Percentiles rank a stretch among this genome's conserved stretches.
Conservation (phyloP, 2,888 invertebrate species). For the Microplitis deprimator region DNA sequence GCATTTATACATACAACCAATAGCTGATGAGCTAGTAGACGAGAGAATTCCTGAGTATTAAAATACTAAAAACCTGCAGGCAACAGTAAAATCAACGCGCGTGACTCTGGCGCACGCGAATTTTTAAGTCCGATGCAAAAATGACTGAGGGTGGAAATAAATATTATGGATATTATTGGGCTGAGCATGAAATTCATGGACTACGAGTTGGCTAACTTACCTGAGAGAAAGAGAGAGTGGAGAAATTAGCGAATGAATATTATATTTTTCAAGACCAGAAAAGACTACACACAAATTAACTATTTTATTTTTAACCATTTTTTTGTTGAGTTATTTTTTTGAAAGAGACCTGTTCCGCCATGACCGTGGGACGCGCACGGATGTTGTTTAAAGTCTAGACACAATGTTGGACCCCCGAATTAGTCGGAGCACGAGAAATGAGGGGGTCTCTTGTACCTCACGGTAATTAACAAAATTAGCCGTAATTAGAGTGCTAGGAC, state of each 20-base stretch:
- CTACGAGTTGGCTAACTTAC: conserved; percentile 58
- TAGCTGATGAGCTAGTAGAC: conserved; percentile 21
- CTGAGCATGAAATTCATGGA: conserved; percentile 9
- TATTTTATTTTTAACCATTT: conserved; percentile 7
- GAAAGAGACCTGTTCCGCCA: conserved; percentile 31
- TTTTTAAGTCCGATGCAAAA: conserved; percentile 46
- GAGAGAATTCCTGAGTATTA: conserved; percentile 11
- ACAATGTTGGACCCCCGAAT: conserved; percentile 69
- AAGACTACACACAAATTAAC: no score
- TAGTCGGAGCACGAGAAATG: conserved; percentile 61
- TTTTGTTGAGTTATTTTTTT: conserved; percentile 2
- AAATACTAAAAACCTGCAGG: conserved; percentile 28
- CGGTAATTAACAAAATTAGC: conserved; percentile 70
- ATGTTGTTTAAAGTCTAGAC: conserved; percentile 71
- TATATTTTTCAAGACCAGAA: conserved; percentile 1
- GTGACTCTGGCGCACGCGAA: conserved; percentile 40
- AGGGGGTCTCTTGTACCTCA: conserved; percentile 57
- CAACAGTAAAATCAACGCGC: conserved; percentile 39
- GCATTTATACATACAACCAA: not conserved
- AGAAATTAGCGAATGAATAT: conserved; percentile 32
- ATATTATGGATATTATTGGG: not conserved
- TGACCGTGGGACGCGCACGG: conserved; percentile 58
- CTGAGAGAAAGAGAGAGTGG: conserved; percentile 36
- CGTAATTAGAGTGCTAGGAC: conserved; percentile 66
- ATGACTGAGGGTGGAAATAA: not conserved